phyloP scores from a whole-genome alignment of 2,113 vertebrate species.

The Cercopithecus mona region DNA sequence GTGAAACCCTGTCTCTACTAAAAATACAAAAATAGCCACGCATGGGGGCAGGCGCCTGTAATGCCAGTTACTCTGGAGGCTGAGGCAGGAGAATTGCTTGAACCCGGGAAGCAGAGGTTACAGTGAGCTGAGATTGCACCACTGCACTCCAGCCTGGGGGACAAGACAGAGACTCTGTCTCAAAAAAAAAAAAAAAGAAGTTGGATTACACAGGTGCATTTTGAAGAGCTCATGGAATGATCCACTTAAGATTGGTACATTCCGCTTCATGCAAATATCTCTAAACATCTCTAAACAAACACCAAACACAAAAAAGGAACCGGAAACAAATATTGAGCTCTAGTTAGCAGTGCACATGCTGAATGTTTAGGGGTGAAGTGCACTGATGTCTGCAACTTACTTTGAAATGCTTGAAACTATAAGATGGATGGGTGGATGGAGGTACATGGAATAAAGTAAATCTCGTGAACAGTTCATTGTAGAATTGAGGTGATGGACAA shows the following conservation, averaged over 20 bases:
- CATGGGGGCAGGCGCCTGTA: no score
- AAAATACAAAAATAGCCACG: no score
- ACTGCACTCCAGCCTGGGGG: no score
- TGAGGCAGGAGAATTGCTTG: no score
- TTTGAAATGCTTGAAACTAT: neutral
- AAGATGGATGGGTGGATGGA: neutral
- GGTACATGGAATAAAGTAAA: neutral
- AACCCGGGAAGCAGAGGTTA: no score
- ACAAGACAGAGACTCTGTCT: no score
- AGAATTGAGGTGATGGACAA: neutral
- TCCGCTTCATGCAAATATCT: neutral
- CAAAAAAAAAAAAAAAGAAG: no score
- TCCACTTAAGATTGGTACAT: neutral
- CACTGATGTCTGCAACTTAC: neutral
- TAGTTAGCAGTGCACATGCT: fast-evolving
- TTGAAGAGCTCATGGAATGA: neutral
- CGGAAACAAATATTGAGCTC: neutral
- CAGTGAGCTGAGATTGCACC: no score
- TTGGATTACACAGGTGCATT: neutral
- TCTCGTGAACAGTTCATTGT: no score
- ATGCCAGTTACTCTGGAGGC: no score
- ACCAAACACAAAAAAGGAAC: neutral
- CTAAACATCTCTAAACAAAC: neutral
- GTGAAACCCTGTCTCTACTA: no score
- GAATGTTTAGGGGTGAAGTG: neutral